Base-by-base conservation (phyloP, 2,888 invertebrate species). In the Drosophila gaucha region DNA sequence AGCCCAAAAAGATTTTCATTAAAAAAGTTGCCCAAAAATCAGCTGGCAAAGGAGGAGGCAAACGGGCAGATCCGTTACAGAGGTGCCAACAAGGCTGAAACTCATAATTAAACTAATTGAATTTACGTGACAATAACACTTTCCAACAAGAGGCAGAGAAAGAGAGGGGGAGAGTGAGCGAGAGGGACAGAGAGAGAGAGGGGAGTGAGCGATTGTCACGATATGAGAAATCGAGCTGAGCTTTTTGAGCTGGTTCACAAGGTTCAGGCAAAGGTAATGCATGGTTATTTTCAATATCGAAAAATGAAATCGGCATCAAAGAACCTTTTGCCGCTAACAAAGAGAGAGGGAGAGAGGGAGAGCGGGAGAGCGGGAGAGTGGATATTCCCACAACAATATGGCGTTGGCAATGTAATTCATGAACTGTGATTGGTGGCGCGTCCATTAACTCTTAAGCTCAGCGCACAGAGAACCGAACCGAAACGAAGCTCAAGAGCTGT, bases 261-360 rank as follows among this genome's bases (percentile, higher is more conserved):
- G 46, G 71, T 78, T 71, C 63, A 79, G 69, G 68, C 67, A 60
- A 64, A 63, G 44, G 51, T 87, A 86, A 88, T 89, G 82, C 88
- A 83, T 73, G 88, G 88, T 88, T 89, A 86, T 88, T 88, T 89
- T 74, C 82, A 88, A 88, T 88, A 89, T 89, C 88, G 73, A 82
- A 82, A 88, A 86, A 85, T 86, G 88, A 88, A 89, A 89, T 86
- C 86, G 78, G 83, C 86, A 78, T 86, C 87, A 84, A 82, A 89
- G 89, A 74, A 80, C 71, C 68, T 82, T 80, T 71, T 73, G 86
- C 83, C 86, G 85, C 76, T 58, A 46, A 24, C 33, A 47, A 14
- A n/a, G 24, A 24, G 35, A 8, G 24, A 35, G 26, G 41, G 55
- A 12, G 18, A 43, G 18, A 16, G 43, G 50, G 49, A 56, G 72